These are phyloP conservation scores for Gryon sp. DNA, from an alignment of 1,140 invertebrate genomes.

Conservation along the genomic window DNA sequence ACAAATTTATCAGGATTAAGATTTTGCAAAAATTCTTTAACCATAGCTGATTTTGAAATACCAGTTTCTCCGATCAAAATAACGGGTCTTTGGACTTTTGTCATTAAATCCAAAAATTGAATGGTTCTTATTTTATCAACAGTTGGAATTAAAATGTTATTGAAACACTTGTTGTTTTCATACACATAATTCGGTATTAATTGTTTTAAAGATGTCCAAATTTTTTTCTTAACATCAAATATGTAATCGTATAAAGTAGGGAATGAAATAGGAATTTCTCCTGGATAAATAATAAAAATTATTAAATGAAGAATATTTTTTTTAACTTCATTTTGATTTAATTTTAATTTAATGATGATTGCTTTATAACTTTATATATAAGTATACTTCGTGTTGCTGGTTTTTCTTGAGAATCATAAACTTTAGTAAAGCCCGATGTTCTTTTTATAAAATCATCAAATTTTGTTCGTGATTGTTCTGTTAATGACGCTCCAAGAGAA, in stretches of 20 bases:
- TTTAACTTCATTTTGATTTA: too few species aligned
- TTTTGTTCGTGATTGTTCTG: slow-evolving; percentile 83
- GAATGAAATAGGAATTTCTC: slow-evolving; percentile 84
- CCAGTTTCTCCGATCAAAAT: slow-evolving; percentile 93
- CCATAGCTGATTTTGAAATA: slow-evolving; percentile 94
- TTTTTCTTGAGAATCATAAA: slow-evolving; percentile 83
- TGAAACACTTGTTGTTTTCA: slow-evolving; percentile 84
- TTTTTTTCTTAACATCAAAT: slow-evolving; percentile 83
- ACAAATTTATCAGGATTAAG: slow-evolving; percentile 86
- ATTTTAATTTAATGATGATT: not conserved
- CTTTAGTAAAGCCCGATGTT: slow-evolving; percentile 83
- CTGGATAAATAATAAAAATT: slow-evolving; percentile 68
- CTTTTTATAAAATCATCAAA: slow-evolving; percentile 92
- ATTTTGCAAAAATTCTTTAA: slow-evolving; percentile 87
- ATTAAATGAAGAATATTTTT: not conserved
- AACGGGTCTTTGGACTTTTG: slow-evolving; percentile 87
- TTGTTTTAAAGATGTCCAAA: slow-evolving; percentile 93
- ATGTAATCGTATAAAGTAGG: slow-evolving; percentile 90
- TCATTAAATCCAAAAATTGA: slow-evolving; percentile 90
- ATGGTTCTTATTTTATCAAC: slow-evolving; percentile 89
- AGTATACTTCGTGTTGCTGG: slow-evolving; percentile 83
- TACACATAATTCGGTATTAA: slow-evolving; percentile 88
- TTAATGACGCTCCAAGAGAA: slow-evolving; percentile 89
- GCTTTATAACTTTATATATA: too few species aligned
- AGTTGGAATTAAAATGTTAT: slow-evolving; percentile 93